Percentiles rank a stretch among this genome's conserved stretches.
Conservation (phyloP, 2,888 invertebrate species). For the Melieria crassipennis region DNA sequence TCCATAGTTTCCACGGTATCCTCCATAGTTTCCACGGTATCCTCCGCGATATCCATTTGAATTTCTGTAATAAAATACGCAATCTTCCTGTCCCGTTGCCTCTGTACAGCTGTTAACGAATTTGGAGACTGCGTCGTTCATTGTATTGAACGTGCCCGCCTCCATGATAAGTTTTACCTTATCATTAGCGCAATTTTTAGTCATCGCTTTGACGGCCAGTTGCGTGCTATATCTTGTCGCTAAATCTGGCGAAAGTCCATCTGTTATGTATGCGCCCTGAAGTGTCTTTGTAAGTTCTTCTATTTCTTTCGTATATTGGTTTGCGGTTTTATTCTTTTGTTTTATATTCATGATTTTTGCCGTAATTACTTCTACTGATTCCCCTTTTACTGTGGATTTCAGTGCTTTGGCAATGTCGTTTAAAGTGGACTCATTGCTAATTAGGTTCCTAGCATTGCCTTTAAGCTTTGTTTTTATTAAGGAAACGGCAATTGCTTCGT, state of each 20-base stretch:
- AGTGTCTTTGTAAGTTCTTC: constrained; percentile 5
- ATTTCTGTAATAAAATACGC: no score
- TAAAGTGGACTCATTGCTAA: no score
- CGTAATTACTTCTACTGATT: neutral
- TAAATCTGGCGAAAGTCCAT: neutral
- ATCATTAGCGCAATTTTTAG: constrained; percentile 19
- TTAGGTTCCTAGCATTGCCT: no score
- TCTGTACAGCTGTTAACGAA: no score
- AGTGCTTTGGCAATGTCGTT: no score
- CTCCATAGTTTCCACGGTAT: no score
- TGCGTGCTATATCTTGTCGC: constrained; percentile 13
- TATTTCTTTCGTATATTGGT: constrained; percentile 9
- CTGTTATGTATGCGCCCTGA: constrained; percentile 7
- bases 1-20: no score
- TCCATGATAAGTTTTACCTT: constrained; percentile 26
- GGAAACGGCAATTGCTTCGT: no score
- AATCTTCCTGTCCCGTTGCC: constrained; percentile 2
- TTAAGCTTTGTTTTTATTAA: no score
- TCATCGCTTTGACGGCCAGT: constrained; percentile 24
- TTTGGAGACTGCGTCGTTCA: no score
- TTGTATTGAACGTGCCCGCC: no score
- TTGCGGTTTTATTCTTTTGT: constrained; percentile 14
- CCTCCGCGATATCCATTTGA: no score
- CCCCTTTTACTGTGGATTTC: neutral
- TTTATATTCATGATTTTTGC: neutral